A percentile compares a stretch with the other conserved stretches of the same genome.
These are phyloP conservation scores for Morone saxatilis DNA, from an alignment of 2,113 vertebrate species.

Conservation along the genomic window DNA sequence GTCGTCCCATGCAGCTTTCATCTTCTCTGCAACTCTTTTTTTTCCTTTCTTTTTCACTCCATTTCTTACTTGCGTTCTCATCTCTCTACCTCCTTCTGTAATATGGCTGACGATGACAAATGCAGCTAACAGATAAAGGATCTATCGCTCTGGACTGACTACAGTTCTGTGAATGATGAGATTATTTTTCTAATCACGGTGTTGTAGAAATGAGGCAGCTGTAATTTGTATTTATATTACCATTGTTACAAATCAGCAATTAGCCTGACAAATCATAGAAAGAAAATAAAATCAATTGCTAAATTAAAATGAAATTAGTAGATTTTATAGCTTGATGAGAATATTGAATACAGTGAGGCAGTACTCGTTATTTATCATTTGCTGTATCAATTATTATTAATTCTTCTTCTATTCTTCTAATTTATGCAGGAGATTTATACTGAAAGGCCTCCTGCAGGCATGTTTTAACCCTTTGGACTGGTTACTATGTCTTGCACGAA, in stretches of 20 bases:
- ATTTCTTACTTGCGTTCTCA: constrained; percentile 10
- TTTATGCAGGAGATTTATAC: background rate
- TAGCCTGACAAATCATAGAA: background rate
- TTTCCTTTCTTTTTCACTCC: background rate
- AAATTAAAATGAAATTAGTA: background rate
- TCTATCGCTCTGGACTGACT: background rate
- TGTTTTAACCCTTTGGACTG: background rate
- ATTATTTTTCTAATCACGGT: constrained; percentile 6
- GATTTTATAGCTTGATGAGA: background rate
- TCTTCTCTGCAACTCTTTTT: constrained; percentile 21
- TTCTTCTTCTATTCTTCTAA: too few relatives aligned
- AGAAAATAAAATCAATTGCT: background rate
- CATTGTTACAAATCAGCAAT: constrained; percentile 4
- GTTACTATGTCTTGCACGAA: too few relatives aligned
- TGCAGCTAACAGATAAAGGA: constrained; percentile 18
- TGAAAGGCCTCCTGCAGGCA: background rate
- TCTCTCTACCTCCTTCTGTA: background rate
- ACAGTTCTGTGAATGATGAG: background rate
- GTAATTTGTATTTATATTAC: background rate
- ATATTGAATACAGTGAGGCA: background rate
- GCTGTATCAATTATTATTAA: background rate
- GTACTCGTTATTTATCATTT: background rate
- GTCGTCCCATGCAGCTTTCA: constrained; percentile 21
- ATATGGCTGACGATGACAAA: constrained; percentile 17
- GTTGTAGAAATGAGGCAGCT: background rate